Percentiles rank a stretch among this genome's conserved stretches.
phyloP scores from a whole-genome alignment of 2,888 invertebrate genomes.

The Watsonalla cultraria region DNA sequence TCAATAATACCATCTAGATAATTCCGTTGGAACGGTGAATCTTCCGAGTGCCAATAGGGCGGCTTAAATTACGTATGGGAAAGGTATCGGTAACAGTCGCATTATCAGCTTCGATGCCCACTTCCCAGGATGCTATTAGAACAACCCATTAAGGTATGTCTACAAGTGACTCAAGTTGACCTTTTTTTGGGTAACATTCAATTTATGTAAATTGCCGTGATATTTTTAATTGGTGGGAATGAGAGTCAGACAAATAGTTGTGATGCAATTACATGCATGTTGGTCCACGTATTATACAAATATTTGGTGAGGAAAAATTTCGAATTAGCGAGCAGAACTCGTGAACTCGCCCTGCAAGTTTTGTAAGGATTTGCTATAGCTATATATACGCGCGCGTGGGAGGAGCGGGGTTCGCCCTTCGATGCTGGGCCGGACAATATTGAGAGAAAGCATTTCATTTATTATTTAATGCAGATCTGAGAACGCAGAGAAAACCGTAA shows the following conservation, averaged over 20 bases:
- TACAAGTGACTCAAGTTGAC: too few relatives aligned
- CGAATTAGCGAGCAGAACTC: background rate
- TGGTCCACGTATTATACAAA: background rate
- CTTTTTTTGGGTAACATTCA: too few relatives aligned
- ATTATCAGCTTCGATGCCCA: too few relatives aligned
- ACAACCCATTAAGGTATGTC: too few relatives aligned
- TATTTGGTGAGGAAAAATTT: background rate
- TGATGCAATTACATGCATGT: background rate
- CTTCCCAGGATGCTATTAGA: too few relatives aligned
- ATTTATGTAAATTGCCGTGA: background rate
- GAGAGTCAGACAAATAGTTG: background rate
- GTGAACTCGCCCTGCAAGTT: conserved; percentile 3
- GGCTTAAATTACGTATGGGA: too few relatives aligned
- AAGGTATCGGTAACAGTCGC: too few relatives aligned
- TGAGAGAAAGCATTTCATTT: background rate
- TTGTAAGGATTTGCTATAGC: conserved; percentile 2
- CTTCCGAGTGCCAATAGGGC: too few relatives aligned
- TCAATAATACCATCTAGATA: too few relatives aligned
- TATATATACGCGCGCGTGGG: conserved; percentile 1
- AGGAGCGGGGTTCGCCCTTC: background rate
- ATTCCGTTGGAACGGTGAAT: too few relatives aligned
- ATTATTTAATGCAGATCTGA: too few relatives aligned
- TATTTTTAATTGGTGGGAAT: background rate
- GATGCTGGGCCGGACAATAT: background rate
- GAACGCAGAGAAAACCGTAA: too few relatives aligned